Evolutionary conservation across 2,888 invertebrate species (phyloP), one percentile per base, ranked within the genome.

Genomic region (Megastigmus dorsalis): DNA sequence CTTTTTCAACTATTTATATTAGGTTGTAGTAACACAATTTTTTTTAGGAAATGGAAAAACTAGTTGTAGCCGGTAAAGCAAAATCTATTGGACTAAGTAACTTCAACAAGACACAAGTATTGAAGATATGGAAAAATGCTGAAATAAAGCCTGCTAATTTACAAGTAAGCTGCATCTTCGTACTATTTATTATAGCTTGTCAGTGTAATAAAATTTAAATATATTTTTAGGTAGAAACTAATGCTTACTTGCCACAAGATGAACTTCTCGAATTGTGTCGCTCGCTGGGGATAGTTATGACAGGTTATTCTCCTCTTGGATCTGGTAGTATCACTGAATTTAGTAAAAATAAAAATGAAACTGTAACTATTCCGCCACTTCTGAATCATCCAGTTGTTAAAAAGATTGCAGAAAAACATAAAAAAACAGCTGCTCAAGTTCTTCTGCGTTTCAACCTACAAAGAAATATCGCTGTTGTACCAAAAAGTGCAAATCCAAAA

Each of bases 41-140:
- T 23, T 48, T 55, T 18, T 20, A 68, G 67, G 67, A 45, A 68
- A 20, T 68, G 28, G 67, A 68, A 33, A 68, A 68, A 15, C 67
- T 13, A 48, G 67, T 68, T 9, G 59, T 15, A 26, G 26, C 28
- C 18, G 67, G 67, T 6, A 68, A 59, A 59, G 45, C 48, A 3
- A 68, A 59, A 36, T 68, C 67, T 1, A 45, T 68, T 26, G 67
- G 67, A 36, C 15, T 57, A 15, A 57, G 57, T 48, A 68, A 68
- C 30, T 36, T 68, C 6, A 68, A 68, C 15, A 57, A 57, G 10
- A 23, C 45, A 1, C 67, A 68, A 68, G 15, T 68, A 15, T 36
- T 68, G 15, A 45, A 20, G 23, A 26, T 68, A 6, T 68, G 67
- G 67, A 15, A 57, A 23, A 38, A 15, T 26, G 55, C 67, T 5